Base-by-base conservation (phyloP, 2,113 vertebrate genomes). In the Eulacestoma nigropectus region DNA sequence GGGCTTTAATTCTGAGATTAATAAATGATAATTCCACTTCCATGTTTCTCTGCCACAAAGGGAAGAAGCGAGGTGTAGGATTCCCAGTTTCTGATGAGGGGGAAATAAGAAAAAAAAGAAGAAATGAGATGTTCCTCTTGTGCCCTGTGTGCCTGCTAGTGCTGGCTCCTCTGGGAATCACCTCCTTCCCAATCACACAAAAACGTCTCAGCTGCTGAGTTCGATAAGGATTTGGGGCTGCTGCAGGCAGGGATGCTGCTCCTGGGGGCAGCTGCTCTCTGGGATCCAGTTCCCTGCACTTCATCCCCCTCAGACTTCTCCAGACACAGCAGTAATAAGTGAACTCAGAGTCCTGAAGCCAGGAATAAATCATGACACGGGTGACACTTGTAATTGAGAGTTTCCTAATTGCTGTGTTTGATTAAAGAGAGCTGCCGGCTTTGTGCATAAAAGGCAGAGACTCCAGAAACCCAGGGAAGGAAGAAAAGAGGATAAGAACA, bases 351-450 rank as follows among this genome's bases (percentile, higher is more conserved):
- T 72, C 57, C 80, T 7, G 42, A 8, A 84, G 42, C 49, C 72
- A 22, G 52, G 77, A 81, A 92, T 67, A 86, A 87, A 62, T 67
- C 6, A 1, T 69, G 78, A 67, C 74, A 81, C 3, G n/a, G n/a
- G 23, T 74, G 91, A 95, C 81, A 47, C 81, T 87, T 75, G 72
- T 78, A 89, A 91, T 81, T 41, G 73, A 95, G 93, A 62, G 42
- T 41, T 89, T n/a, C 65, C 67, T 92, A 93, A 93, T 96, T 74
- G 77, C 73, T 84, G 39, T 16, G 42, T 46, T 70, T 83, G 89
- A 90, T 95, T 76, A 90, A 96, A 95, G 86, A 19, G 49, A 85
- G 59, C 75, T 70, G n/a, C 55, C 26, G 6, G 39, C 11, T 95
- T 94, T 90, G 44, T 69, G 69, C 81, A 63, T 91, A 4, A 91